These are phyloP conservation scores for Sphenodon punctatus DNA, from an alignment of 2,797 vertebrate genomes.

Conservation along the genomic window DNA sequence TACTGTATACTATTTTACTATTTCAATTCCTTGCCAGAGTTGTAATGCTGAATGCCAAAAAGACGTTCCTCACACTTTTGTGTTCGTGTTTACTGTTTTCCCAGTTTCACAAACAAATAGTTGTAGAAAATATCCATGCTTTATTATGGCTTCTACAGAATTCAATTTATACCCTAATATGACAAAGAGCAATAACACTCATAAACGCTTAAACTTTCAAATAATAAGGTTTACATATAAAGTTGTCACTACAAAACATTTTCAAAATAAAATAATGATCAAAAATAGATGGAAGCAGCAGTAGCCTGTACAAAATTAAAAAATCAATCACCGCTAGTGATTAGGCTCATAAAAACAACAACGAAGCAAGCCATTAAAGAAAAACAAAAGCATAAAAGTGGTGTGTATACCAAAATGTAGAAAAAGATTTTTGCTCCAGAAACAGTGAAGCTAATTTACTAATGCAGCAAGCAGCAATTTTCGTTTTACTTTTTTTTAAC, in stretches of 20 bases:
- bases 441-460: neutral
- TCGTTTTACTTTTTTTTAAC: neutral
- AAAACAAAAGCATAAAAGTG: neutral
- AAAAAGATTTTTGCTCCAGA: neutral
- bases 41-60: too few relatives aligned
- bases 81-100: neutral
- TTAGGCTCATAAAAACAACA: neutral
- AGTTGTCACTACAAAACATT: neutral
- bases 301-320: neutral
- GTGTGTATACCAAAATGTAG: neutral
- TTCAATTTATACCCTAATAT: neutral
- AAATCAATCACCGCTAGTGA: too few relatives aligned
- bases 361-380: neutral
- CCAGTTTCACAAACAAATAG: neutral
- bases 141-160: neutral
- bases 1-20: too few relatives aligned
- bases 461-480: neutral
- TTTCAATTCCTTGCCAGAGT: too few relatives aligned
- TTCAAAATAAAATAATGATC: neutral
- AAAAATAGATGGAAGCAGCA: neutral
- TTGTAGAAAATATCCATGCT: neutral
- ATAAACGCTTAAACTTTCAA: neutral
- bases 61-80: neutral
- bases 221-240: neutral
- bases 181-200: neutral